Conservation (phyloP, 2,888 invertebrate genomes). For the Aphidius colemani region DNA sequence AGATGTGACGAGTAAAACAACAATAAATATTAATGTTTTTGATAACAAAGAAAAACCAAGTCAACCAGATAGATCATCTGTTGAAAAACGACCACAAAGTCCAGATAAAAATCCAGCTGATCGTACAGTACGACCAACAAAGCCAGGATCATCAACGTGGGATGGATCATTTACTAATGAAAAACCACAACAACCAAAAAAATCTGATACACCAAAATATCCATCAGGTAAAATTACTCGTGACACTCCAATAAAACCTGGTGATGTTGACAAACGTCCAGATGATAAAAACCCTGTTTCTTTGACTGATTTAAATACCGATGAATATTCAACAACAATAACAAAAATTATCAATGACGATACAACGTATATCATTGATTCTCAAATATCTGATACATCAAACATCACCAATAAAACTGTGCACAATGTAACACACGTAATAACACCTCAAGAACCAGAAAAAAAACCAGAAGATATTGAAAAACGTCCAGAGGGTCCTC, state of each 20-base stretch:
- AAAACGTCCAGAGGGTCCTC: slow-evolving; percentile 21
- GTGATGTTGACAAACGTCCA: slow-evolving; percentile 18
- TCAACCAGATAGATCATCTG: background rate
- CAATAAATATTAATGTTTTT: no score
- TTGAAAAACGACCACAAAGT: slow-evolving; percentile 26
- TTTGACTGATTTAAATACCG: slow-evolving; percentile 19
- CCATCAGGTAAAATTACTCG: slow-evolving; percentile 14
- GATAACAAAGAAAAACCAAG: no score
- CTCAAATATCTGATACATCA: slow-evolving; percentile 33
- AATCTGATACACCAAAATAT: slow-evolving; percentile 1
- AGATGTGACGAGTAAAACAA: no score
- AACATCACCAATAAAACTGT: slow-evolving; percentile 30
- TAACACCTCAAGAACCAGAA: slow-evolving; percentile 15
- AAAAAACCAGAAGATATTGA: slow-evolving; percentile 10
- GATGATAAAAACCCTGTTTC: slow-evolving; percentile 19
- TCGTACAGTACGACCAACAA: slow-evolving; percentile 40
- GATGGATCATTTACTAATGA: slow-evolving; percentile 49
- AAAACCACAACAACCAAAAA: slow-evolving; percentile 30
- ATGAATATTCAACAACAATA: slow-evolving; percentile 1
- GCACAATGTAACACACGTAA: slow-evolving; percentile 23
- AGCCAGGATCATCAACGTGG: slow-evolving; percentile 52
- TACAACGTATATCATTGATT: slow-evolving; percentile 30
- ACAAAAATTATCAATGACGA: slow-evolving; percentile 24
- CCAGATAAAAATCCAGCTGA: slow-evolving; percentile 41
- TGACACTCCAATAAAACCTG: slow-evolving; percentile 32